These are phyloP conservation scores for Temnothorax ravouxi DNA, from an alignment of 2,888 invertebrate species.

Conservation along the genomic window DNA sequence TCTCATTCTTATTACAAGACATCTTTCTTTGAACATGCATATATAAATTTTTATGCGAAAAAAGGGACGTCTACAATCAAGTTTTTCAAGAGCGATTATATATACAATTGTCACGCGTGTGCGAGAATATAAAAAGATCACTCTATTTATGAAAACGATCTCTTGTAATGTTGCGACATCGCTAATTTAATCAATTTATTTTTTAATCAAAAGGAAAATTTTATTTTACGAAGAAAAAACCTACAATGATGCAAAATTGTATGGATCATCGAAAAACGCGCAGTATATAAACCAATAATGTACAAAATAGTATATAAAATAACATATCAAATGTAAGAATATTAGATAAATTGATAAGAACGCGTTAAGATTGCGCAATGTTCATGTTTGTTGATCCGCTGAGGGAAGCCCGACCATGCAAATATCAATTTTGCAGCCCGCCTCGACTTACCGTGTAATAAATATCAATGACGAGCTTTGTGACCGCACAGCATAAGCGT, in stretches of 20 bases:
- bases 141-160: slow-evolving; percentile 53
- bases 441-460: slow-evolving; percentile 55
- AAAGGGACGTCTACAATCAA: slow-evolving; percentile 21
- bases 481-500: neutral
- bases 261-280: neutral
- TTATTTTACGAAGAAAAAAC: neutral
- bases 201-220: neutral
- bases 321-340: neutral
- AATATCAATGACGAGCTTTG: slow-evolving; percentile 62
- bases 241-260: neutral
- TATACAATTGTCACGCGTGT: slow-evolving; percentile 29
- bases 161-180: neutral
- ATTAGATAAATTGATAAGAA: neutral
- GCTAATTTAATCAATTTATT: neutral
- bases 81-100: slow-evolving; percentile 44
- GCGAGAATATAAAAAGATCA: slow-evolving; percentile 56
- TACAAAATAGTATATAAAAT: neutral
- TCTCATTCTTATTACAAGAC: neutral
- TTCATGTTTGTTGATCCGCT: slow-evolving; percentile 39
- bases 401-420: slow-evolving; percentile 34
- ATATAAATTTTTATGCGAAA: slow-evolving; percentile 2
- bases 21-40: neutral
- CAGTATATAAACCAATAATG: neutral
- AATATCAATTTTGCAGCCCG: slow-evolving; percentile 60
- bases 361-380: neutral